A percentile compares a stretch with the other conserved stretches of the same genome.
Evolutionary conservation across 2,888 invertebrate genomes (phyloP).

Genomic region (Allophyes oxyacanthae): DNA sequence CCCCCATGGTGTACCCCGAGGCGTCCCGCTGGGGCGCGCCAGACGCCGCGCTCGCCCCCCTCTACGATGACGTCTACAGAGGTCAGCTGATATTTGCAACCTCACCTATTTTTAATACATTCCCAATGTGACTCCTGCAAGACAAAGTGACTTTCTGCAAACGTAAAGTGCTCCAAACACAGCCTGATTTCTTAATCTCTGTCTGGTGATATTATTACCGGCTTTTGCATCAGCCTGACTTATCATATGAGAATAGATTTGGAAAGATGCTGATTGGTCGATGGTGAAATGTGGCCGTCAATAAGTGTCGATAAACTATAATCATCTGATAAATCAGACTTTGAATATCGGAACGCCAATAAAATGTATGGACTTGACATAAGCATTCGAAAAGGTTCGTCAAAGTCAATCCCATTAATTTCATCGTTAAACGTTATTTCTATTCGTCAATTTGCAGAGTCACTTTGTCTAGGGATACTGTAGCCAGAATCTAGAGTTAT

Average conservation of each 20-base stretch:
- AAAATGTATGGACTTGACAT: slow-evolving; percentile 50
- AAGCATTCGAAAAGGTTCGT: slow-evolving; percentile 51
- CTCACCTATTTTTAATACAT: slow-evolving; percentile 57
- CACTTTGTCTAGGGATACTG: slow-evolving; percentile 43
- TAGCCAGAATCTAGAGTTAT: slow-evolving; percentile 7
- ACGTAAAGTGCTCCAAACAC: slow-evolving; percentile 54
- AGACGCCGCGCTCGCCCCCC: slow-evolving; percentile 90
- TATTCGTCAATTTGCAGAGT: slow-evolving; percentile 32
- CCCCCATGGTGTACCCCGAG: slow-evolving; percentile 91
- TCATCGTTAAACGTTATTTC: slow-evolving; percentile 40
- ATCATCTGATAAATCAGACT: slow-evolving; percentile 43
- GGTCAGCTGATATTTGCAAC: slow-evolving; percentile 87
- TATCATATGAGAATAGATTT: slow-evolving; percentile 46
- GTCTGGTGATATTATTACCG: slow-evolving; percentile 47
- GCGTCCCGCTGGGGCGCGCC: slow-evolving; percentile 90
- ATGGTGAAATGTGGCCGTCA: slow-evolving; percentile 30
- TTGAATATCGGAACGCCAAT: slow-evolving; percentile 41
- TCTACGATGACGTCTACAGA: slow-evolving; percentile 91
- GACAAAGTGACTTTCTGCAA: slow-evolving; percentile 63
- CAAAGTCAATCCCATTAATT: slow-evolving; percentile 38
- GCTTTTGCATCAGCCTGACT: slow-evolving; percentile 58
- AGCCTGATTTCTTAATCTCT: slow-evolving; percentile 48
- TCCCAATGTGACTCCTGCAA: slow-evolving; percentile 39
- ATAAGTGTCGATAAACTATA: slow-evolving; percentile 15
- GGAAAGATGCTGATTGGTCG: slow-evolving; percentile 38